phyloP scores from a whole-genome alignment of 2,888 invertebrate genomes.

The Synergus laeviventris region DNA sequence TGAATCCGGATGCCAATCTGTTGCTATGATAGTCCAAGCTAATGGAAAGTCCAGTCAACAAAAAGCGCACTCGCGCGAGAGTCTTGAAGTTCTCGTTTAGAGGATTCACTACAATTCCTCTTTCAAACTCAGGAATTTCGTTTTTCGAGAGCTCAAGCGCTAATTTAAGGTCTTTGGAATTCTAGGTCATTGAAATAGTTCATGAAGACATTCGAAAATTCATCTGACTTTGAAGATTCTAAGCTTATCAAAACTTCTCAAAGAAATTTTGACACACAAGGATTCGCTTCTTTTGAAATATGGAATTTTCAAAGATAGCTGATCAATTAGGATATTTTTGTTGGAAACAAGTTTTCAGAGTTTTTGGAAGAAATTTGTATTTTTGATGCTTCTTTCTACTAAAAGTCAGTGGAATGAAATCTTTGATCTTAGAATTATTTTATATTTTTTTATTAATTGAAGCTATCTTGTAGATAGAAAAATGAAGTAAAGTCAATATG shows the following conservation, averaged over 20 bases:
- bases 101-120: conserved; percentile 2
- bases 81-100: conserved; percentile 74
- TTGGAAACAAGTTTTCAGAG: conserved; percentile 6
- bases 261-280: neutral
- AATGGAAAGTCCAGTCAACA: conserved; percentile 66
- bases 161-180: conserved; percentile 30
- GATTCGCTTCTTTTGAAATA: neutral
- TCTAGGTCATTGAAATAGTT: conserved; percentile 9
- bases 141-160: conserved; percentile 28
- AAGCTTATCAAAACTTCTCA: neutral
- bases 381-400: neutral
- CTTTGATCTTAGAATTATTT: conserved; percentile 3
- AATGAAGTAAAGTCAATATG: neutral
- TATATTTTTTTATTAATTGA: neutral
- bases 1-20: conserved; percentile 65
- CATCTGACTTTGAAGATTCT: neutral
- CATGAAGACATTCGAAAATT: neutral
- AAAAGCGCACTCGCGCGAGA: conserved; percentile 72
- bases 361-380: neutral
- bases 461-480: neutral
- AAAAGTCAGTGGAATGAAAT: neutral
- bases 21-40: conserved; percentile 72
- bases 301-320: neutral
- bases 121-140: conserved; percentile 11
- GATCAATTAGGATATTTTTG: neutral